phyloP scores from a whole-genome alignment of 2,113 vertebrate genomes.

The Rhipidura dahli region DNA sequence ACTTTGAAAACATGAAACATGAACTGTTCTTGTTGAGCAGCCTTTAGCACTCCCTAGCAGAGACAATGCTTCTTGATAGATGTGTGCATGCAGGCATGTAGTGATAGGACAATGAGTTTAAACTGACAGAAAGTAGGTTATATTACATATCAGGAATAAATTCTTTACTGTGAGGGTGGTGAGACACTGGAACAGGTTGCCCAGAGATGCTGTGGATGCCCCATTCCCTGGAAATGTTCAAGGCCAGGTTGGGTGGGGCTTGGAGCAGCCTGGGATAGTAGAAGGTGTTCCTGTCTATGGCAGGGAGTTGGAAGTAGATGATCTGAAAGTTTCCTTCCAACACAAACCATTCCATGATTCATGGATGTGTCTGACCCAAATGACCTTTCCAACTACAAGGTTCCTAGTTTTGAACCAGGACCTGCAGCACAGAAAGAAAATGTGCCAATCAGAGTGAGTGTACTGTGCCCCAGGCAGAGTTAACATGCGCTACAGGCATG shows the following conservation, averaged over 20 bases:
- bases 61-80: not conserved
- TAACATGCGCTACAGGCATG: not conserved
- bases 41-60: not conserved
- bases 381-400: not conserved
- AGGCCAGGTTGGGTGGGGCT: not conserved
- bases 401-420: not conserved
- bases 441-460: not conserved
- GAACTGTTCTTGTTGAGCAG: not conserved
- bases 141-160: not conserved
- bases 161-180: not conserved
- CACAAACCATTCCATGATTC: not conserved
- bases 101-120: not conserved
- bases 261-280: not conserved
- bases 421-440: not conserved
- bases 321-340: not conserved
- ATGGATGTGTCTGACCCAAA: not conserved
- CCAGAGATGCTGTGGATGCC: not conserved
- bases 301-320: not conserved
- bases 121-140: not conserved
- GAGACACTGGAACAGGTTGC: not conserved
- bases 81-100: not conserved
- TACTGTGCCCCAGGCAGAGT: not conserved
- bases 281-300: not conserved
- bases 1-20: not conserved
- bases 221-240: not conserved